Percentiles rank a stretch among this genome's conserved stretches.
phyloP scores from a whole-genome alignment of 2,113 vertebrate species.

The Ciconia stormi region DNA sequence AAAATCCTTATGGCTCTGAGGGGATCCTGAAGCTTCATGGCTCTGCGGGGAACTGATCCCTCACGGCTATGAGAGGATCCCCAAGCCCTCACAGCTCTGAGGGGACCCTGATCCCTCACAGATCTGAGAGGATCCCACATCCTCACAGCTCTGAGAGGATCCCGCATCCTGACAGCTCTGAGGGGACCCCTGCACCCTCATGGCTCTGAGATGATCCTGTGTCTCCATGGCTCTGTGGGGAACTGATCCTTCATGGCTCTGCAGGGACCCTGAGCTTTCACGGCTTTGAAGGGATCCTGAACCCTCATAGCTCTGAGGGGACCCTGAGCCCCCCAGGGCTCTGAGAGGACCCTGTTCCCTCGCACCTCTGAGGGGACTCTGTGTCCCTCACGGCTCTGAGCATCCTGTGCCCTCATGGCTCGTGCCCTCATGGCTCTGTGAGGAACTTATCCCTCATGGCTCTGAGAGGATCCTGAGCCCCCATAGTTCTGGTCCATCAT shows the following conservation, averaged over 20 bases:
- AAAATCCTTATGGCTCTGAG: neutral
- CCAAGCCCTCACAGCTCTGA: too few species aligned
- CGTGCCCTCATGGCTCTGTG: too few species aligned
- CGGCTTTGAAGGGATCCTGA: neutral
- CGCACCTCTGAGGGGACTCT: too few species aligned
- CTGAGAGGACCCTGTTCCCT: too few species aligned
- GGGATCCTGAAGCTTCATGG: neutral
- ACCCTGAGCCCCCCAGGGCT: too few species aligned
- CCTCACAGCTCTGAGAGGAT: neutral
- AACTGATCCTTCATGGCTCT: neutral
- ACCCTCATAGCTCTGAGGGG: neutral
- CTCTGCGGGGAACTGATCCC: neutral
- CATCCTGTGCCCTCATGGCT: too few species aligned
- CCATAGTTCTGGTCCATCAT: too few species aligned
- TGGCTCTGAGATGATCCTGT: too few species aligned
- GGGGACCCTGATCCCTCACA: neutral
- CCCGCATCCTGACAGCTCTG: neutral
- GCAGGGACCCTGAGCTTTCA: neutral
- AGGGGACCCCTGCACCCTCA: too few species aligned
- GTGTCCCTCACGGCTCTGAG: too few species aligned
- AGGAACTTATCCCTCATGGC: too few species aligned
- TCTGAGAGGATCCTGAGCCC: too few species aligned
- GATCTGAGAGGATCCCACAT: neutral
- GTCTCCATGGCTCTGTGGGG: neutral
- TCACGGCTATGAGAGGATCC: neutral